Conservation (phyloP, 2,113 vertebrate species). For the human region DNA sequence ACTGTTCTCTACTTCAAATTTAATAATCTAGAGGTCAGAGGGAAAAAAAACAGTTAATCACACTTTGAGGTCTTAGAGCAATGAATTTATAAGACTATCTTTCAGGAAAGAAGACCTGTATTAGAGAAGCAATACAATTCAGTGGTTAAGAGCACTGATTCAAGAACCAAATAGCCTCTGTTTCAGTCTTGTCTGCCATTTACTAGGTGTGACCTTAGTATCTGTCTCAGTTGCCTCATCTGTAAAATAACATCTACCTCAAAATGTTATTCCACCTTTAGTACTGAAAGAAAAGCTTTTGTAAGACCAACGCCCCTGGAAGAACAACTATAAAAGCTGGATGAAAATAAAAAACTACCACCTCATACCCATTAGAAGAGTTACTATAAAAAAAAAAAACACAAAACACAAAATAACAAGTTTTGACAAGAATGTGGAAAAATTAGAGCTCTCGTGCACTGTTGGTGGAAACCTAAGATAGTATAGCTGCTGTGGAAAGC, state of each 20-base stretch:
- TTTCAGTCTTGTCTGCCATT: neutral
- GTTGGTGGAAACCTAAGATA: neutral
- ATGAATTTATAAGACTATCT: neutral
- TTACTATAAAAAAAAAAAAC: neutral
- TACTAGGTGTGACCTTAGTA: neutral
- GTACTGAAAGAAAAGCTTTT: neutral
- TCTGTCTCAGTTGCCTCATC: neutral
- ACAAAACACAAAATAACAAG: neutral
- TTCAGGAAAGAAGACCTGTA: neutral
- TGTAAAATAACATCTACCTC: neutral
- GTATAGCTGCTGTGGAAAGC: neutral
- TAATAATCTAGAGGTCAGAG: neutral
- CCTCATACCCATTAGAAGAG: neutral
- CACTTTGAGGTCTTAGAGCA: neutral
- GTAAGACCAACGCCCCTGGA: neutral
- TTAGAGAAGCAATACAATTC: neutral
- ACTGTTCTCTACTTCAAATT: neutral
- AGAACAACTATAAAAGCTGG: conserved; percentile 12
- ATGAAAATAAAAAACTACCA: conserved; percentile 8
- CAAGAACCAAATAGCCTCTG: neutral
- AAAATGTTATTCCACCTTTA: neutral
- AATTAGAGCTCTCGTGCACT: neutral
- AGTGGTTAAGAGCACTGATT: neutral
- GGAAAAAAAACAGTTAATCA: neutral
- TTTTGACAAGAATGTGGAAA: neutral